Conservation (phyloP, 2,113 vertebrate genomes). For the Forbesichthys agassizii region DNA sequence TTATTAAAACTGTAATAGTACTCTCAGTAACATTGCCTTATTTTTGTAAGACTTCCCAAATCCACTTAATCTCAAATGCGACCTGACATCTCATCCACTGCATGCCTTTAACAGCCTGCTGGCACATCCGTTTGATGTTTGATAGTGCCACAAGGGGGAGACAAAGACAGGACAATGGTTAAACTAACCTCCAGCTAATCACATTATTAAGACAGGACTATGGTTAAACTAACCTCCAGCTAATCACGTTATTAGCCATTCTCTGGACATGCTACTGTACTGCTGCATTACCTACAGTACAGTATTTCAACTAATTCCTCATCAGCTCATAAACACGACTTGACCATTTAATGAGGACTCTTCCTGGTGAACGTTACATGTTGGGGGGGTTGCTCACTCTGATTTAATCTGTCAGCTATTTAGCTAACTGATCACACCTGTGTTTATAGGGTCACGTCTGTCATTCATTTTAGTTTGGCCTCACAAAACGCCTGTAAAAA, state of each 20-base stretch:
- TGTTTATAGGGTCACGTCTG: conserved; percentile 64
- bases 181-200: no score
- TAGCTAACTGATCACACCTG: conserved; percentile 56
- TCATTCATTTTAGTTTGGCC: conserved; percentile 71
- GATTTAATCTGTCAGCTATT: conserved; percentile 56
- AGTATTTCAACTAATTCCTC: conserved; percentile 43
- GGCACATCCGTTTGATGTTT: no score
- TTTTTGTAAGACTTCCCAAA: background rate
- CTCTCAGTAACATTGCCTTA: conserved; percentile 1
- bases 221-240: conserved; percentile 18
- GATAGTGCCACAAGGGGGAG: conserved; percentile 70
- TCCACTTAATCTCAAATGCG: no score
- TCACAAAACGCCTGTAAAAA: conserved; percentile 70
- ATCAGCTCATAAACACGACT: conserved; percentile 65
- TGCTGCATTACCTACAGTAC: conserved; percentile 36
- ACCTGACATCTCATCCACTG: no score
- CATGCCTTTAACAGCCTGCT: no score
- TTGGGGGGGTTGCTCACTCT: conserved; percentile 35
- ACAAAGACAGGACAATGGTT: conserved; percentile 42
- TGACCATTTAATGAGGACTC: conserved; percentile 62
- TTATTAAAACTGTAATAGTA: background rate
- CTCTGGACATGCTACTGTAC: conserved; percentile 40
- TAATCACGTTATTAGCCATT: conserved; percentile 42
- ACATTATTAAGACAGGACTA: conserved; percentile 9
- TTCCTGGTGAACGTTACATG: conserved; percentile 39